phyloP scores from a whole-genome alignment of 2,888 invertebrate genomes.

The Drosophila seclusa region DNA sequence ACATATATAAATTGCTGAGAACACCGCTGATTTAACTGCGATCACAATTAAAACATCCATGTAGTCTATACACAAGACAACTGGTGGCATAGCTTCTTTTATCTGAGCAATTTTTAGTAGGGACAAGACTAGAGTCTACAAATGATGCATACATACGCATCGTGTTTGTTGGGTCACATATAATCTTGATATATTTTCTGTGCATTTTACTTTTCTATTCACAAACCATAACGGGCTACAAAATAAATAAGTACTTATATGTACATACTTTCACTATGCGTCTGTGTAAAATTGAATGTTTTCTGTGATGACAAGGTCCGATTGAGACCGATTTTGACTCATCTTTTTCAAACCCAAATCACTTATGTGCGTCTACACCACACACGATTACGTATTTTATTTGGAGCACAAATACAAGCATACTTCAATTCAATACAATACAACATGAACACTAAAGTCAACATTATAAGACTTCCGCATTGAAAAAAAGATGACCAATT shows the following conservation, averaged over 20 bases:
- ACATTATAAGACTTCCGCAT: constrained; percentile 62
- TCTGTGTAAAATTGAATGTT: constrained; percentile 12
- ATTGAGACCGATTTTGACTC: constrained; percentile 34
- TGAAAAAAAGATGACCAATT: constrained; percentile 55
- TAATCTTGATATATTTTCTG: neutral
- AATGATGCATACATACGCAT: neutral
- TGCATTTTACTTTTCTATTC: neutral
- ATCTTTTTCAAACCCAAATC: constrained; percentile 23
- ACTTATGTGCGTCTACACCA: constrained; percentile 26
- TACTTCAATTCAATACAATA: constrained; percentile 21
- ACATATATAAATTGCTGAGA: neutral
- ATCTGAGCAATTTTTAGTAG: neutral
- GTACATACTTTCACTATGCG: constrained; percentile 29
- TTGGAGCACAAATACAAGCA: constrained; percentile 38
- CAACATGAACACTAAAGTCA: constrained; percentile 12
- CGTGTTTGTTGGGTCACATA: neutral
- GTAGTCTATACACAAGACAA: neutral
- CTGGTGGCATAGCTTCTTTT: neutral
- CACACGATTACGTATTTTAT: constrained; percentile 45
- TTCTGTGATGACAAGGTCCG: constrained; percentile 16
- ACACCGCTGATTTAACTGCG: neutral
- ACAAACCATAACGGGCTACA: neutral
- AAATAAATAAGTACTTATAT: neutral
- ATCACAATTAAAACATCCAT: neutral
- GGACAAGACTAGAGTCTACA: neutral